These are phyloP conservation scores for Opisthograptis luteolata DNA, from an alignment of 2,888 invertebrate species.

Conservation along the genomic window DNA sequence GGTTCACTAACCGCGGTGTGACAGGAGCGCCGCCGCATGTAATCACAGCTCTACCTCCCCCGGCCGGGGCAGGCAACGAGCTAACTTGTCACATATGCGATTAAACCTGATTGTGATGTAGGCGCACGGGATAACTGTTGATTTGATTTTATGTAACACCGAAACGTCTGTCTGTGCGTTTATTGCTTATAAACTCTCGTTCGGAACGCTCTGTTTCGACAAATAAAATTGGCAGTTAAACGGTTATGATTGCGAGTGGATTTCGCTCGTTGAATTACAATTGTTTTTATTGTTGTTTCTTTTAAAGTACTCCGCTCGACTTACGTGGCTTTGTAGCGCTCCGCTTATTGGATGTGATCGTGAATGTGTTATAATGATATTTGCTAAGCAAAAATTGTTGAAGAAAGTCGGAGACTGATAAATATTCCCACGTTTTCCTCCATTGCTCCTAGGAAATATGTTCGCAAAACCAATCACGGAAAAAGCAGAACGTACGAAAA, in stretches of 20 bases:
- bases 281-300: conserved; percentile 50
- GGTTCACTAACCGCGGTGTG: conserved; percentile 5
- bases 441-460: conserved; percentile 10
- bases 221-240: conserved; percentile 67
- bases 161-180: conserved; percentile 81
- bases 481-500: conserved; percentile 60
- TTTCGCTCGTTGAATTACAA: conserved; percentile 60
- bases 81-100: conserved; percentile 83
- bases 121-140: conserved; percentile 83
- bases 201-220: conserved; percentile 75
- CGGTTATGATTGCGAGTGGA: conserved; percentile 73
- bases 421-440: conserved; percentile 4
- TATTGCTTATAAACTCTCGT: conserved; percentile 82
- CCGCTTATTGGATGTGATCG: not conserved
- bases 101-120: conserved; percentile 84
- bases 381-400: not conserved
- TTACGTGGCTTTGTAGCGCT: conserved; percentile 32
- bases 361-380: not conserved
- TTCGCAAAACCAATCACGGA: conserved; percentile 42
- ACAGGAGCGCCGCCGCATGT: conserved; percentile 31
- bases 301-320: conserved; percentile 47
- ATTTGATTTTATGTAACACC: conserved; percentile 84
- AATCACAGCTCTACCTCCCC: conserved; percentile 43
- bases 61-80: conserved; percentile 70
- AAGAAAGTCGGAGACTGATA: not conserved